Conservation (phyloP, 2,888 invertebrate species). For the Mycogona germanica region DNA sequence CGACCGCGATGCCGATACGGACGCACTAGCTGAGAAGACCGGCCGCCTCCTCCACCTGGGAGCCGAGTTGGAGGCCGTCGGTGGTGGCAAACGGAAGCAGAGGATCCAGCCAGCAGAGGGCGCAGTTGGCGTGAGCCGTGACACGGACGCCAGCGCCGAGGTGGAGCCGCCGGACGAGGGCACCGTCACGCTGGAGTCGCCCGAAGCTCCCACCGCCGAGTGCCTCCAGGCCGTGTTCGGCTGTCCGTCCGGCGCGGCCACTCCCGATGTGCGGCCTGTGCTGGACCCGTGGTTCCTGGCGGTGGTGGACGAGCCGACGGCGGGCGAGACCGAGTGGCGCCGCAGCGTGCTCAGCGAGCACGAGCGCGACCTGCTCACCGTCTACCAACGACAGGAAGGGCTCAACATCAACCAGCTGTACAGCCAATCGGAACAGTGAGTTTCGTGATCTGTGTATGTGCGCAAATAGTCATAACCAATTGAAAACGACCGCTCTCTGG, state of each 20-base stretch:
- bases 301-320: constrained; percentile 18
- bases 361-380: constrained; percentile 18
- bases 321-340: neutral
- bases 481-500: no score
- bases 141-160: constrained; percentile 18
- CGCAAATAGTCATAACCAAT: neutral
- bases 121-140: constrained; percentile 19
- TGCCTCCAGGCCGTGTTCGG: constrained; percentile 12
- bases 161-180: constrained; percentile 21
- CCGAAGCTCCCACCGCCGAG: constrained; percentile 14
- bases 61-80: constrained; percentile 13
- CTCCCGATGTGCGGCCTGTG: neutral
- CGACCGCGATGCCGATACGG: constrained; percentile 4
- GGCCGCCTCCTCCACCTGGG: constrained; percentile 12
- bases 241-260: neutral
- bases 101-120: constrained; percentile 20
- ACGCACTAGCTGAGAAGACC: constrained; percentile 3
- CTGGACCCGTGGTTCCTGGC: constrained; percentile 14
- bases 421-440: constrained; percentile 8
- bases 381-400: constrained; percentile 19
- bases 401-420: constrained; percentile 22
- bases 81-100: no score
- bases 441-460: neutral
- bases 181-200: constrained; percentile 19
- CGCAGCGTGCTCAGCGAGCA: constrained; percentile 15